Percentiles rank a stretch among this genome's conserved stretches.
phyloP scores from a whole-genome alignment of 2,113 vertebrate genomes.

The Corynorhinus townsendii region DNA sequence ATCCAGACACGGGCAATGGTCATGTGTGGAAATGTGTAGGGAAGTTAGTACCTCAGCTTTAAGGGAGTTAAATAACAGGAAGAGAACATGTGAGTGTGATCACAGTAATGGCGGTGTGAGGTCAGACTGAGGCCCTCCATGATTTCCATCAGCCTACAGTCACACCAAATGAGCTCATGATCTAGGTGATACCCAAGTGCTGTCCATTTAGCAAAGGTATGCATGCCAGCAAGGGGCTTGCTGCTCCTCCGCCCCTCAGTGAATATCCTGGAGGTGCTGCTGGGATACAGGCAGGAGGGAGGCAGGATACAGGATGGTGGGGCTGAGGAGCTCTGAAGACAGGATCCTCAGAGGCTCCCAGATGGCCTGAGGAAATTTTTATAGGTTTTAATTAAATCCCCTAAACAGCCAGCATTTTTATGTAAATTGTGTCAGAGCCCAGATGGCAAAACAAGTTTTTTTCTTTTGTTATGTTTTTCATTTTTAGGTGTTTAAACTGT shows the following conservation, averaged over 20 bases:
- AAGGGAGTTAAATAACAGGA: neutral
- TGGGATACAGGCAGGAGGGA: neutral
- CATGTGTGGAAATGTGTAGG: neutral
- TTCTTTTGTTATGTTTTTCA: neutral
- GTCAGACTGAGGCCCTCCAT: neutral
- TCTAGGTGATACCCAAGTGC: neutral
- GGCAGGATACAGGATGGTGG: neutral
- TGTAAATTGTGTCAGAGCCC: neutral
- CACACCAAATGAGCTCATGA: neutral
- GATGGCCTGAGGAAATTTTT: neutral
- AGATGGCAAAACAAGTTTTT: neutral
- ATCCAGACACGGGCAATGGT: neutral
- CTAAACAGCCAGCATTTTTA: neutral
- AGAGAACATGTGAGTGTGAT: neutral
- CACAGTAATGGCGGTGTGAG: too few relatives aligned
- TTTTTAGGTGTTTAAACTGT: neutral
- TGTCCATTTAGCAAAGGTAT: neutral
- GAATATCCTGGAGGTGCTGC: neutral
- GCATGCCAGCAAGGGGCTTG: fast-evolving
- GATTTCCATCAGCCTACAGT: neutral
- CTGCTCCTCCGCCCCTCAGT: neutral
- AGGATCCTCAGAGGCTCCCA: neutral
- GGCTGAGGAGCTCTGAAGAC: too few relatives aligned
- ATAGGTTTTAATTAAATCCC: neutral
- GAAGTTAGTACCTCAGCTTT: neutral